These are phyloP conservation scores for Nanorana parkeri DNA, from an alignment of 2,113 vertebrate species.

Conservation along the genomic window DNA sequence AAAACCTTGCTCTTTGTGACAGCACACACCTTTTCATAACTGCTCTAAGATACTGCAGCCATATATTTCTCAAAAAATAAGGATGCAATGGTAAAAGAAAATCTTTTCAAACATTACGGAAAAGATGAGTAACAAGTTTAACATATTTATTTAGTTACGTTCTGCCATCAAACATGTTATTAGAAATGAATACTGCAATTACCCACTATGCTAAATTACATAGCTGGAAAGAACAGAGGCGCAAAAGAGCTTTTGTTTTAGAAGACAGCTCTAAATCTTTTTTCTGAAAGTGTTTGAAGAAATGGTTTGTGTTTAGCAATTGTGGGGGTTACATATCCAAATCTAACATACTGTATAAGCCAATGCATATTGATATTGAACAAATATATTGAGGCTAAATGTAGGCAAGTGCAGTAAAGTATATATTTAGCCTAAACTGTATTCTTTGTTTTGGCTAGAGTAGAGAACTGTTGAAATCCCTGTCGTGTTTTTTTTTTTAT, in stretches of 20 bases:
- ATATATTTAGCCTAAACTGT: no score
- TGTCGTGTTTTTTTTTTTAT: no score
- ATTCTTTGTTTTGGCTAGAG: no score
- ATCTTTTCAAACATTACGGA: neutral
- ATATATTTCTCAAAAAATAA: neutral
- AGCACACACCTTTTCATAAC: neutral
- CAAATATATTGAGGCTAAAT: no score
- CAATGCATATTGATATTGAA: no score
- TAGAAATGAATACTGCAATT: conserved; percentile 42
- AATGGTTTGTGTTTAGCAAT: neutral
- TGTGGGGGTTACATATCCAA: no score
- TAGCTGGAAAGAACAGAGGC: conserved; percentile 15
- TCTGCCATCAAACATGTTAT: conserved; percentile 28
- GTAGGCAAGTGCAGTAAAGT: no score
- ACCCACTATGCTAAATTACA: conserved; percentile 35
- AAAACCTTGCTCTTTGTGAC: no score
- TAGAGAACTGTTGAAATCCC: no score
- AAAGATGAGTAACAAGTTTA: conserved; percentile 11
- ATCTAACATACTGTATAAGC: no score
- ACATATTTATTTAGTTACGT: conserved; percentile 36
- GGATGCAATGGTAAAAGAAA: neutral
- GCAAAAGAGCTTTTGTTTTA: conserved; percentile 19
- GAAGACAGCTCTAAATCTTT: conserved; percentile 33
- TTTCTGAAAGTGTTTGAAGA: neutral
- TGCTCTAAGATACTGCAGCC: neutral